Percentiles rank a stretch among this genome's conserved stretches.
Evolutionary conservation across 2,888 invertebrate species (phyloP).

Genomic region (Salpingus planirostris): DNA sequence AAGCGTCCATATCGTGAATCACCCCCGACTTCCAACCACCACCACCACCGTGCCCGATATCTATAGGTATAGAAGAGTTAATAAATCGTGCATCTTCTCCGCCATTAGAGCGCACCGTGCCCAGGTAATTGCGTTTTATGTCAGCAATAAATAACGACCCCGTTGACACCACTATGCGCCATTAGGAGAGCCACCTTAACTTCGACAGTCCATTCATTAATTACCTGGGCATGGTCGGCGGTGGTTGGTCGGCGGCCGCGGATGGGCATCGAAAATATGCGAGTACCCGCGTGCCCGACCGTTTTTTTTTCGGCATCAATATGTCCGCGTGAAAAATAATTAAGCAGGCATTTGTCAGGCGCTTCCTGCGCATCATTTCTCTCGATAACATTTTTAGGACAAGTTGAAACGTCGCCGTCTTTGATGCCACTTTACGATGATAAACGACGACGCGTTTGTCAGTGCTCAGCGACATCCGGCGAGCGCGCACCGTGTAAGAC

Average conservation of each 20-base stretch:
- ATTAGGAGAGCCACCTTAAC: constrained; percentile 30
- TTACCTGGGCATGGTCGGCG: no score
- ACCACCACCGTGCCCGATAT: no score
- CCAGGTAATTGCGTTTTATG: constrained; percentile 34
- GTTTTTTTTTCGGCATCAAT: constrained; percentile 36
- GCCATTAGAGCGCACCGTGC: constrained; percentile 29
- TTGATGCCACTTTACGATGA: constrained; percentile 40
- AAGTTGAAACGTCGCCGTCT: constrained; percentile 34
- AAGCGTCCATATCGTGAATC: no score
- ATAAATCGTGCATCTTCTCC: no score
- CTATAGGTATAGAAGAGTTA: no score
- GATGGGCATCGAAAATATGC: not conserved
- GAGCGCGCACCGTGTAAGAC: no score
- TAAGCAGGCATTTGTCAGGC: constrained; percentile 41
- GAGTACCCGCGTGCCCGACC: constrained; percentile 3
- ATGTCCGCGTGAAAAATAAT: constrained; percentile 41
- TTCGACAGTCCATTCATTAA: constrained; percentile 31
- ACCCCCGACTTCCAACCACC: no score
- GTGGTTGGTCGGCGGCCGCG: constrained; percentile 7
- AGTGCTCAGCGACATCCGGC: constrained; percentile 38
- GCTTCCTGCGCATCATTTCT: constrained; percentile 38
- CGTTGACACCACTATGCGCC: constrained; percentile 29
- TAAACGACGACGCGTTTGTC: constrained; percentile 39
- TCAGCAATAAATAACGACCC: constrained; percentile 30
- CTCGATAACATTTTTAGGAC: constrained; percentile 41